These are phyloP conservation scores for Cerceris ruficornis DNA, from an alignment of 2,888 invertebrate genomes.

Conservation along the genomic window DNA sequence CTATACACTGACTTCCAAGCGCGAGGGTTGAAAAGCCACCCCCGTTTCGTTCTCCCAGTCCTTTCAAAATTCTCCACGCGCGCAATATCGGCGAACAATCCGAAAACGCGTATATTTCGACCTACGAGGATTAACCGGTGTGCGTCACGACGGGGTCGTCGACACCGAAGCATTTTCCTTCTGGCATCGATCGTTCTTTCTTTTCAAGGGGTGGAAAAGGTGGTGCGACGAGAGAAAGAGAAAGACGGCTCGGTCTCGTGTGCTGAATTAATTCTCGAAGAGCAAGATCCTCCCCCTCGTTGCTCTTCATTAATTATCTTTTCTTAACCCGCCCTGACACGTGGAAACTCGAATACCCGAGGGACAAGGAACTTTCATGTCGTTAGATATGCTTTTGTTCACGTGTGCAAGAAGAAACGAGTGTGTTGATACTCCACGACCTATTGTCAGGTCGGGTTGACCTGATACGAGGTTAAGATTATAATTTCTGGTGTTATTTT, in stretches of 20 bases:
- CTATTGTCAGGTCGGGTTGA: too few species aligned
- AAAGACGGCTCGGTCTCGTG: not conserved
- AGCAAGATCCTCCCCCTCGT: constrained; percentile 7
- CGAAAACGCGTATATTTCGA: constrained; percentile 28
- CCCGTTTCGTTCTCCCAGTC: constrained; percentile 4
- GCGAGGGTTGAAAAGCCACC: not conserved
- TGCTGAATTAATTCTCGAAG: constrained; percentile 21
- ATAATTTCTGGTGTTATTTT: too few species aligned
- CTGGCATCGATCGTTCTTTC: constrained; percentile 52
- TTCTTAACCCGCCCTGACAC: not conserved
- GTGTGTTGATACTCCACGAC: too few species aligned
- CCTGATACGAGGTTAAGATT: too few species aligned
- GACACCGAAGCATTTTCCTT: constrained; percentile 49
- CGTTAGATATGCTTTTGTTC: too few species aligned
- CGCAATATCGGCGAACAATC: constrained; percentile 32
- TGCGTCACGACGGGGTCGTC: constrained; percentile 53
- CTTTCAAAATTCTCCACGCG: constrained; percentile 18
- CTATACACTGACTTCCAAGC: too few species aligned
- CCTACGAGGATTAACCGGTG: constrained; percentile 16
- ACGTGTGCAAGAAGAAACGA: too few species aligned
- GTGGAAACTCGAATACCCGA: too few species aligned
- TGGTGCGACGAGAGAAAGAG: not conserved
- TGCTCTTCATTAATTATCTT: not conserved
- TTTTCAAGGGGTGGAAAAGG: constrained; percentile 34
- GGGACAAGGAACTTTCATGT: too few species aligned